Conservation (phyloP, 1,140 invertebrate species). For the Dryas iulia region DNA sequence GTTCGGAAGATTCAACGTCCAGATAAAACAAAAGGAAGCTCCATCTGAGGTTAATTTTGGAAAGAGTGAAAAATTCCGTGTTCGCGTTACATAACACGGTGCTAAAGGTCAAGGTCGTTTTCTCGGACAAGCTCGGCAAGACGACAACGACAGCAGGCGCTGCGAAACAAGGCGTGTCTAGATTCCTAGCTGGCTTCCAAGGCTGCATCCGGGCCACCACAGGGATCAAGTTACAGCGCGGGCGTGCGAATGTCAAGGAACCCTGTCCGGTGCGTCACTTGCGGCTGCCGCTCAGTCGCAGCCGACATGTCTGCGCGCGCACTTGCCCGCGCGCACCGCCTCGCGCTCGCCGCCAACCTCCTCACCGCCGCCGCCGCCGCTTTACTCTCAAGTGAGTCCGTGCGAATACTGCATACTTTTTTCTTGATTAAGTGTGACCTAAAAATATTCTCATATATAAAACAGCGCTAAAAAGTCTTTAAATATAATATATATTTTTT, state of each 20-base stretch:
- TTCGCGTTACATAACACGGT: constrained; percentile 51
- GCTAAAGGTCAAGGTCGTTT: constrained; percentile 59
- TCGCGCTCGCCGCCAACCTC: constrained; percentile 16
- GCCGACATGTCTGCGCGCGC: constrained; percentile 69
- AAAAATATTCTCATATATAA: constrained; percentile 34
- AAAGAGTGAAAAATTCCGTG: constrained; percentile 34
- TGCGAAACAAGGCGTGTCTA: constrained; percentile 60
- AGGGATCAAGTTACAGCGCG: constrained; percentile 66
- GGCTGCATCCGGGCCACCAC: constrained; percentile 74
- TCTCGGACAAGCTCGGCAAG: background rate
- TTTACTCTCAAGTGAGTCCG: constrained; percentile 47
- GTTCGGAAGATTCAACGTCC: background rate
- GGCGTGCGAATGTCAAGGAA: constrained; percentile 77
- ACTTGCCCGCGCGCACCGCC: constrained; percentile 46
- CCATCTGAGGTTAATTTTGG: background rate
- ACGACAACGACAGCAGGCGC: constrained; percentile 14
- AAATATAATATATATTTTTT: background rate
- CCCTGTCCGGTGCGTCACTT: constrained; percentile 45
- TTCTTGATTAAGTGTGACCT: constrained; percentile 42
- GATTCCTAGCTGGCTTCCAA: constrained; percentile 68
- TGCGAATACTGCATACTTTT: background rate
- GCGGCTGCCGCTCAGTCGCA: constrained; percentile 51
- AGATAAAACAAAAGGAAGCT: constrained; percentile 5
- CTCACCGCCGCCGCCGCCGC: constrained; percentile 13
- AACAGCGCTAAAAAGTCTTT: background rate